Conservation (phyloP, 2,113 vertebrate genomes). For the Vanacampus margaritifer region DNA sequence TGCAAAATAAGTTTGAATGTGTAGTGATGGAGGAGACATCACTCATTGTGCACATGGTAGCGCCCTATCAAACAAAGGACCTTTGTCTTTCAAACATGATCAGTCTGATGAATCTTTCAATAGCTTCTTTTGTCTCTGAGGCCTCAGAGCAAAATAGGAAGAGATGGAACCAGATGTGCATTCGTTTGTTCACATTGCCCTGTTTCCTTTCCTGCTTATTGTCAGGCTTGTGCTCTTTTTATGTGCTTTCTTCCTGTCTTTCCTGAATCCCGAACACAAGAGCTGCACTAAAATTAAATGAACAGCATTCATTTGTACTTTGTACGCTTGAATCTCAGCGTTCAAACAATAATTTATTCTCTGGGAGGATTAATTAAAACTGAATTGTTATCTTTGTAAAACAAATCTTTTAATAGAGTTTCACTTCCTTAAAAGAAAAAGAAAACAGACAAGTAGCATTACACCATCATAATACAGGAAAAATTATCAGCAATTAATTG, state of each 20-base stretch:
- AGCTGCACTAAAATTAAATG: not conserved
- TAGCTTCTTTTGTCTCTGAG: constrained; percentile 45
- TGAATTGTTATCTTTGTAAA: too few relatives aligned
- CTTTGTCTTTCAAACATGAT: constrained; percentile 40
- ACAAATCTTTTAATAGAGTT: too few relatives aligned
- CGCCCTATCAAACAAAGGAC: constrained; percentile 35
- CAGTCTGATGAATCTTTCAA: constrained; percentile 41
- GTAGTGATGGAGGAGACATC: constrained; percentile 47
- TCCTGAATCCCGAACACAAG: not conserved
- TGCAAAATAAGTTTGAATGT: not conserved
- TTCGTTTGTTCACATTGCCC: too few relatives aligned
- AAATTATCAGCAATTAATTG: too few relatives aligned
- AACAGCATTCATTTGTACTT: too few relatives aligned
- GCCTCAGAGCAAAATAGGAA: constrained; percentile 37
- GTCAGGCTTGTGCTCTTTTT: constrained; percentile 1
- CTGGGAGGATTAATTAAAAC: too few relatives aligned
- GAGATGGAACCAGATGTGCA: constrained; percentile 33
- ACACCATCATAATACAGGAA: too few relatives aligned
- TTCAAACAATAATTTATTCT: too few relatives aligned
- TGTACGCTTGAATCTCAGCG: too few relatives aligned
- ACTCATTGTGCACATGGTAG: constrained; percentile 24
- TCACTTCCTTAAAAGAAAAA: too few relatives aligned
- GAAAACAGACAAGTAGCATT: too few relatives aligned
- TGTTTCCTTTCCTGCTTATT: constrained; percentile 18
- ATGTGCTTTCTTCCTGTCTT: not conserved